These are phyloP conservation scores for Druon quercuslanigerum DNA, from an alignment of 1,140 invertebrate genomes.

Conservation along the genomic window DNA sequence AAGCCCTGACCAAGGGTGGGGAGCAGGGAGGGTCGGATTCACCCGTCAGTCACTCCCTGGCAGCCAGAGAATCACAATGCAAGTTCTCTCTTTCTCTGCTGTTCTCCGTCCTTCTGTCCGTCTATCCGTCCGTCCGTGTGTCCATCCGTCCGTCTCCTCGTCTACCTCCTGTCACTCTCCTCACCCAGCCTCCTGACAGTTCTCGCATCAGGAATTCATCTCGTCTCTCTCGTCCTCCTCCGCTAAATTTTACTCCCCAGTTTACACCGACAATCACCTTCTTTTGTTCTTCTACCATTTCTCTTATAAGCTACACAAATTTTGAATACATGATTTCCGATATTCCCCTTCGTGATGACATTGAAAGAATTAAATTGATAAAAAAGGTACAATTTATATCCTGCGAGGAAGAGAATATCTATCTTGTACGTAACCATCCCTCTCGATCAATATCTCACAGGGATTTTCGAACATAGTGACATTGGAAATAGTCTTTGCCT, in stretches of 20 bases:
- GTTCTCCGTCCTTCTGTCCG: slow-evolving; percentile 50
- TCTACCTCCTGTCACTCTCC: slow-evolving; percentile 62
- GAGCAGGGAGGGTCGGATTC: slow-evolving; percentile 66
- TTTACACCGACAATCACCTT: slow-evolving; percentile 42
- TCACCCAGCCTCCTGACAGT: slow-evolving; percentile 60
- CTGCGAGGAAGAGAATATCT: too few species aligned
- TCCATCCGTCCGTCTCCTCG: slow-evolving; percentile 60
- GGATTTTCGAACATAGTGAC: neutral
- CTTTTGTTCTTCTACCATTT: slow-evolving; percentile 41
- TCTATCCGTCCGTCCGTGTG: slow-evolving; percentile 57
- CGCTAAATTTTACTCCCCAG: slow-evolving; percentile 40
- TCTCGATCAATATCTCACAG: neutral
- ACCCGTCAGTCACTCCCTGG: slow-evolving; percentile 73
- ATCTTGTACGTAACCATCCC: neutral
- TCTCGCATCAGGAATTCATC: slow-evolving; percentile 71
- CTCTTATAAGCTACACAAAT: slow-evolving; percentile 5
- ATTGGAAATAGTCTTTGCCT: neutral
- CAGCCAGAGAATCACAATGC: slow-evolving; percentile 74
- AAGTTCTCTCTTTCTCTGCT: slow-evolving; percentile 54
- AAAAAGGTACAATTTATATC: too few species aligned
- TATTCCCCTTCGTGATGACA: too few species aligned
- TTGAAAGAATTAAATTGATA: too few species aligned
- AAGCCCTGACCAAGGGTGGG: slow-evolving; percentile 40
- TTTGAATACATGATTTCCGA: neutral
- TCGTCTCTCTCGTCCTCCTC: slow-evolving; percentile 51